Conservation (phyloP, 2,797 vertebrate species). For the Passerculus sandwichensis region DNA sequence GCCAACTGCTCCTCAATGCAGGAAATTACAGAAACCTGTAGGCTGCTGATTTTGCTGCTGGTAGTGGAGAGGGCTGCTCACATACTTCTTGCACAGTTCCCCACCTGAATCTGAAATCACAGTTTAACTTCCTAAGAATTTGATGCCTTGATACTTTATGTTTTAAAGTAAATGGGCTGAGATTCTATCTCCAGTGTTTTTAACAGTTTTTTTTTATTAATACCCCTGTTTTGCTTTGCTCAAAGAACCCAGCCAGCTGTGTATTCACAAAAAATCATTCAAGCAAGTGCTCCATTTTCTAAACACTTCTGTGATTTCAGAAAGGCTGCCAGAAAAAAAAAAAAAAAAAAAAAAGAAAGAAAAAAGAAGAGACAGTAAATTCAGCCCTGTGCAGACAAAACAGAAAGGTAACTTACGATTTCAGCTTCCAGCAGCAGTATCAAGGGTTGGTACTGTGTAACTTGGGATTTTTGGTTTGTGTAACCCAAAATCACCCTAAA, state of each 20-base stretch:
- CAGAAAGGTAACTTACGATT: background rate
- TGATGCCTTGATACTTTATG: background rate
- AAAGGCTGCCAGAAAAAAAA: background rate
- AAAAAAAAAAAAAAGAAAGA: accelerated
- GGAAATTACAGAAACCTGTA: background rate
- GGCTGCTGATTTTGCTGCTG: background rate
- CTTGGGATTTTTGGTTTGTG: background rate
- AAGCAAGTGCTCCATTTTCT: constrained; percentile 7
- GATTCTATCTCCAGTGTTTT: background rate
- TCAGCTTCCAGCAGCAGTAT: background rate
- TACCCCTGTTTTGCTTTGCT: accelerated
- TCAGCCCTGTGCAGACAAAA: background rate
- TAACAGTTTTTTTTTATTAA: background rate
- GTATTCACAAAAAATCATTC: background rate
- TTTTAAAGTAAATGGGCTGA: background rate
- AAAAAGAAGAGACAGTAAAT: background rate
- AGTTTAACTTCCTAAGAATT: background rate
- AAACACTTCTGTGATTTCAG: background rate
- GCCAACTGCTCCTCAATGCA: background rate
- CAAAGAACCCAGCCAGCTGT: background rate
- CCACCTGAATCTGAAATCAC: background rate
- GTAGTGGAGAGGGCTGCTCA: background rate
- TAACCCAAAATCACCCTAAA: background rate
- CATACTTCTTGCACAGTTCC: background rate
- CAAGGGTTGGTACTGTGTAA: background rate